Base-by-base conservation (phyloP, 2,113 vertebrate species). In the Synodontis membranacea region DNA sequence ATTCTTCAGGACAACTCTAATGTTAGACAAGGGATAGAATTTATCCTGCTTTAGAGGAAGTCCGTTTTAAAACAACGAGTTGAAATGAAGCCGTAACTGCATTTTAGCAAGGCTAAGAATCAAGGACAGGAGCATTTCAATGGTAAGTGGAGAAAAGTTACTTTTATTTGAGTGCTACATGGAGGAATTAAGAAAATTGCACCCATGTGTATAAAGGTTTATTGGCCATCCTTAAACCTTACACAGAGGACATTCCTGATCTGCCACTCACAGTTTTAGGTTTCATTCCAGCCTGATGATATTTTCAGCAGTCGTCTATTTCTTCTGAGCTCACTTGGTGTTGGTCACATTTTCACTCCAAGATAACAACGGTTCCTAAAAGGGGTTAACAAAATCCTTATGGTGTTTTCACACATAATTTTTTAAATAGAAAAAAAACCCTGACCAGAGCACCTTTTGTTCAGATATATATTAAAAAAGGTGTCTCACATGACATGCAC, bases 171-270 rank as follows among this genome's bases (percentile, higher is more conserved):
- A 83, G 74, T 34, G 56, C 81, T 81, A 78, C 56, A 86, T 14
- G 4, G 78, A 78, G 56, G 83, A 86, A 60, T 50, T 74, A 76
- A 60, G 75, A 60, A 75, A 88, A 89, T 78, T 81, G 58, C 80
- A 88, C 84, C 80, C 84, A 21, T 75, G 80, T 85, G 86, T 60
- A 46, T 86, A 66, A 87, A 82, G 86, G 80, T 86, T 88, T 89
- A 88, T 78, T 56, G 46, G 48, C 54, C 44, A 15, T 52, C 62
- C 48, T 88, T 70, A 84, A 88, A 89, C 50, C 79, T 76, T 19
- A 19, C 54, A 37, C 31, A 83, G 60, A 72, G n/a, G 70, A 79
- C 83, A 64, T 76, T 64, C 64, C 72, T 60, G 84, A 84, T 31
- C 37, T 85, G 75, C 28, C 79, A 83, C 82, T 86, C 74, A 70